Percentiles rank a stretch among this genome's conserved stretches.
Conservation (phyloP, 92 coral and sea anemone genomes). For the Siderastrea siderea region DNA sequence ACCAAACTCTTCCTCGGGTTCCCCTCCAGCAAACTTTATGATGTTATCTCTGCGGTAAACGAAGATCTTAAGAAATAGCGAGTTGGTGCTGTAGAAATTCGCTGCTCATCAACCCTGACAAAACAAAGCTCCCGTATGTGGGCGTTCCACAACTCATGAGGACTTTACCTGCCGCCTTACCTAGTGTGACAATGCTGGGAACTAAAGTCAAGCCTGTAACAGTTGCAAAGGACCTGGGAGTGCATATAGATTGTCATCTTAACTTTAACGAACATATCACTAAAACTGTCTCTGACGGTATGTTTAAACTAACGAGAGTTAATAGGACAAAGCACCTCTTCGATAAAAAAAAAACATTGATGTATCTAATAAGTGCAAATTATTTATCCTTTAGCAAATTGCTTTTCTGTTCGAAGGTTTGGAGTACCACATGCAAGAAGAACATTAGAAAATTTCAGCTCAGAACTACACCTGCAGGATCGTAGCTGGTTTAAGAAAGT, state of each 20-base stretch:
- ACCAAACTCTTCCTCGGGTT: slow-evolving; percentile 47
- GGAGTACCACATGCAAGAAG: slow-evolving; percentile 39
- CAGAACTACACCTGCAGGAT: slow-evolving; percentile 48
- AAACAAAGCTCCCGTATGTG: slow-evolving; percentile 44
- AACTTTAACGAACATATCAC: slow-evolving; percentile 39
- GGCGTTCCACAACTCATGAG: slow-evolving; percentile 45
- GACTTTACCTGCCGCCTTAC: slow-evolving; percentile 15
- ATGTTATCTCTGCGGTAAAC: slow-evolving; percentile 34
- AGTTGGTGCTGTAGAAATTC: slow-evolving; percentile 56
- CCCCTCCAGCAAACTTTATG: slow-evolving; percentile 22
- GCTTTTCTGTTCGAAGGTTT: slow-evolving; percentile 52
- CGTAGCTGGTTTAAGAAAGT: slow-evolving; percentile 55
- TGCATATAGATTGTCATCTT: slow-evolving; percentile 13
- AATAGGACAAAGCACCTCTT: slow-evolving; percentile 67
- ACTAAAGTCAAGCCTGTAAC: slow-evolving; percentile 27
- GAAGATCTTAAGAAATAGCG: slow-evolving; percentile 26
- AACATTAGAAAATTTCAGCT: slow-evolving; percentile 48
- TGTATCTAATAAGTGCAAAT: slow-evolving; percentile 15
- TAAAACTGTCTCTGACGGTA: slow-evolving; percentile 43
- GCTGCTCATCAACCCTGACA: slow-evolving; percentile 58
- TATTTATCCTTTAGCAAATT: slow-evolving; percentile 35
- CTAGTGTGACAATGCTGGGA: slow-evolving; percentile 25
- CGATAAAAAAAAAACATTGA: slow-evolving; percentile 34
- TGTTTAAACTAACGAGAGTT: slow-evolving; percentile 45
- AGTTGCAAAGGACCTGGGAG: slow-evolving; percentile 49